Percentiles rank a stretch among this genome's conserved stretches.
phyloP scores from a whole-genome alignment of 2,797 vertebrate species.

The Odontamblyopus lacepedii region DNA sequence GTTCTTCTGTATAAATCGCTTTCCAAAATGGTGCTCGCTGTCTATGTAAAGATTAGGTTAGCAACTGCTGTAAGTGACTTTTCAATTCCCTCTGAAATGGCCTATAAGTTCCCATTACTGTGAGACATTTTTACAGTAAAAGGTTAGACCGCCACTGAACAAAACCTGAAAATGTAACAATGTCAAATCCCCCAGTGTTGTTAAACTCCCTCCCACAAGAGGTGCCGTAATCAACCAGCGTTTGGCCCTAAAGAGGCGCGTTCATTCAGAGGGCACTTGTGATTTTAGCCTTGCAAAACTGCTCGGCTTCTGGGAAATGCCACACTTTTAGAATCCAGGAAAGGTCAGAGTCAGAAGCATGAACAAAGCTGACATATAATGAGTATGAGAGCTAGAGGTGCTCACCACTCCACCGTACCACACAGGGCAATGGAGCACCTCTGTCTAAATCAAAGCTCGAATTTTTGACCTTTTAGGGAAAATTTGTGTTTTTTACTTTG shows the following conservation, averaged over 20 bases:
- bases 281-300: constrained; percentile 29
- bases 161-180: background rate
- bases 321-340: constrained; percentile 52
- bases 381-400: constrained; percentile 51
- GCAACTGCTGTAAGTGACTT: background rate
- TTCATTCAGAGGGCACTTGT: constrained; percentile 30
- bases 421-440: background rate
- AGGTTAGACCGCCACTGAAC: constrained; percentile 9
- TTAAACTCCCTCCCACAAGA: constrained; percentile 29
- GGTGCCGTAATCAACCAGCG: constrained; percentile 29
- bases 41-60: background rate
- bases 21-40: background rate
- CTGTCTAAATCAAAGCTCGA: constrained; percentile 12
- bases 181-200: constrained; percentile 14
- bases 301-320: constrained; percentile 53
- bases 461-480: constrained; percentile 4
- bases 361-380: constrained; percentile 68
- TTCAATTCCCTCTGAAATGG: background rate
- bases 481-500: background rate
- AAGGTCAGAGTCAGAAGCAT: constrained; percentile 71
- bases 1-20: background rate
- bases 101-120: background rate
- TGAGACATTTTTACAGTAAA: background rate
- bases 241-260: constrained; percentile 37
- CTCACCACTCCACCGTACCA: constrained; percentile 21